Conservation (phyloP, 2,113 vertebrate species). For the Pogonocichla stellata region DNA sequence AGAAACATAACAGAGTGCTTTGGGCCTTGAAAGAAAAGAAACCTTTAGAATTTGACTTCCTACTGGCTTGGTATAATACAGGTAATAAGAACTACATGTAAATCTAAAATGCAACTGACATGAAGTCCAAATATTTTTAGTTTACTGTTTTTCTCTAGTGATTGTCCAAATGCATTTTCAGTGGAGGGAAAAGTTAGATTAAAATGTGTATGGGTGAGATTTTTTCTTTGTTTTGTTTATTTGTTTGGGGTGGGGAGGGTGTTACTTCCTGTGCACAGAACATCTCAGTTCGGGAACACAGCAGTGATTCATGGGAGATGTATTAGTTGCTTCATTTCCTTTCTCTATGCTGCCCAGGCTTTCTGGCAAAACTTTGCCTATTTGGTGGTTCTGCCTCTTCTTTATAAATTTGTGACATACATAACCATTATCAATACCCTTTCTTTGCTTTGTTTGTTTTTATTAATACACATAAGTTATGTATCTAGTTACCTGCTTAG, state of each 20-base stretch:
- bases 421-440: not conserved
- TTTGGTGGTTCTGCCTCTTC: not conserved
- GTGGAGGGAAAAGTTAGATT: not conserved
- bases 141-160: not conserved
- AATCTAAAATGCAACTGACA: not conserved
- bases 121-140: not conserved
- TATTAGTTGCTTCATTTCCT: not conserved
- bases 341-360: not conserved
- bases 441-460: not conserved
- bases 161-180: not conserved
- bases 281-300: not conserved
- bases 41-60: slow-evolving; percentile 82
- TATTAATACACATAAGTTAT: not conserved
- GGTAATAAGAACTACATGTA: slow-evolving; percentile 64
- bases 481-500: not conserved
- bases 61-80: slow-evolving; percentile 77
- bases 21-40: slow-evolving; percentile 86
- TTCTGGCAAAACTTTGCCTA: not conserved
- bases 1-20: slow-evolving; percentile 78
- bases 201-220: not conserved
- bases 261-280: not conserved
- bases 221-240: not conserved
- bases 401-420: not conserved
- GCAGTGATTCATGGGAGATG: not conserved
- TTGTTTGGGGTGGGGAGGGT: not conserved